Base-by-base conservation (phyloP, 1,140 invertebrate species). In the Drosophila lowei region DNA sequence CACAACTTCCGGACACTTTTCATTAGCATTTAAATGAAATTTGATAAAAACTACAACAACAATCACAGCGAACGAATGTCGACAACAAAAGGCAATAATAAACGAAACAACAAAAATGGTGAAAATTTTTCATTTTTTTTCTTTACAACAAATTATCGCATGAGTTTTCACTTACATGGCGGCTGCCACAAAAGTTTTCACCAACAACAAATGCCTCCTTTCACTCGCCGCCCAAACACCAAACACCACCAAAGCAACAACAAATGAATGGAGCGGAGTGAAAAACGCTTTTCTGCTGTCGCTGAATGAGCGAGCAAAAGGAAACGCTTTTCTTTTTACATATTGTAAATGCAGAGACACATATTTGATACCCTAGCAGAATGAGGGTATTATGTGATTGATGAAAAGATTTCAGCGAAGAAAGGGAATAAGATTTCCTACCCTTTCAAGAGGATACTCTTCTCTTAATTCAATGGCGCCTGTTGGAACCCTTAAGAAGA, bases 21-120 rank as follows among this genome's bases (percentile, higher is more conserved):
- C 79, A 88, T 88, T 89, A 88, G 83, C 84, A 88, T 84, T 89
- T 89, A 83, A 86, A 86, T 89, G 78, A 88, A 88, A 79, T 88
- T 86, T 86, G 66, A 89, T 83, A 83, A 80, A 84, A 49, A 6
- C 38, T n/a, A 43, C 61, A n/a, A 53, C 41, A 62, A 5, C 56
- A 28, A 41, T 38, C 34, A 13, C 46, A n/a, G 30, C 18, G 41
- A 52, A 64, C 52, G 42, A 65, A 34, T 28, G 38, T 52, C 63
- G 54, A 78, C 50, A 52, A 56, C 30, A 64, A 47, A 46, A 63
- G 41, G 11, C n/a, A 25, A 75, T 46, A 58, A 79, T 54, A 73
- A 72, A 63, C 28, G 42, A 60, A 42, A 55, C 42, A 55, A 41
- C 30, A 58, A 86, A 83, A 88, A 79, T 88, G 64, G 83, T 88